These are phyloP conservation scores for Avahi laniger DNA, from an alignment of 2,797 vertebrate species.

Conservation along the genomic window DNA sequence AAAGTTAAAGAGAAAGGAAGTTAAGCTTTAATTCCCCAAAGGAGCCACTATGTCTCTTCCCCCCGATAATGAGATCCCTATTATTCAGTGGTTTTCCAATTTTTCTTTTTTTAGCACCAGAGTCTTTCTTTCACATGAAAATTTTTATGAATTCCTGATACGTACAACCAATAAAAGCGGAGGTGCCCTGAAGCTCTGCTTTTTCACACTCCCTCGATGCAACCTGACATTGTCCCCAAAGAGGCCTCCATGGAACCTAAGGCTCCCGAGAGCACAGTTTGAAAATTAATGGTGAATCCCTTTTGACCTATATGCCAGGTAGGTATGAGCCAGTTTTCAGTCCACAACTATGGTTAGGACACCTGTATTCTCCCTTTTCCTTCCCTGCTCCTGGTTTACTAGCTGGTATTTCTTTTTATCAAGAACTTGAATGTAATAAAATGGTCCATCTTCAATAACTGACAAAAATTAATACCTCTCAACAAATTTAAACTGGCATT, in stretches of 20 bases:
- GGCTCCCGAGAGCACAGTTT: not conserved
- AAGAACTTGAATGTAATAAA: slow-evolving; percentile 3
- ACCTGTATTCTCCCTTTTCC: not conserved
- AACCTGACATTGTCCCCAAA: not conserved
- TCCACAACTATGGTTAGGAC: not conserved
- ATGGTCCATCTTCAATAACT: not conserved
- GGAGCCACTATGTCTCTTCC: not conserved
- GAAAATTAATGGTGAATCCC: not conserved
- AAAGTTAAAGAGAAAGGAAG: slow-evolving; percentile 50
- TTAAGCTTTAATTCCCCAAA: slow-evolving; percentile 27
- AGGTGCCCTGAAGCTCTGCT: slow-evolving; percentile 17
- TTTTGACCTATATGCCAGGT: not conserved
- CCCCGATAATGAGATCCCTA: slow-evolving; percentile 48
- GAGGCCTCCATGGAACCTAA: not conserved
- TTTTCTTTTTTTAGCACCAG: slow-evolving; percentile 33
- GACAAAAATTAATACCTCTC: slow-evolving; percentile 36
- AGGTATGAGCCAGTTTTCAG: not conserved
- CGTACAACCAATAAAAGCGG: not conserved
- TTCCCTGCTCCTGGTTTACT: not conserved
- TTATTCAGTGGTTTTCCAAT: slow-evolving; percentile 34
- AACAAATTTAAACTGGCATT: slow-evolving; percentile 19
- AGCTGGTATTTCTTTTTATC: not conserved
- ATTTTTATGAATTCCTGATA: slow-evolving; percentile 13
- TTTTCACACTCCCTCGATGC: not conserved
- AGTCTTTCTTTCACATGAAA: slow-evolving; percentile 57